Conservation (phyloP, 2,113 vertebrate genomes). For the Podarcis muralis region DNA sequence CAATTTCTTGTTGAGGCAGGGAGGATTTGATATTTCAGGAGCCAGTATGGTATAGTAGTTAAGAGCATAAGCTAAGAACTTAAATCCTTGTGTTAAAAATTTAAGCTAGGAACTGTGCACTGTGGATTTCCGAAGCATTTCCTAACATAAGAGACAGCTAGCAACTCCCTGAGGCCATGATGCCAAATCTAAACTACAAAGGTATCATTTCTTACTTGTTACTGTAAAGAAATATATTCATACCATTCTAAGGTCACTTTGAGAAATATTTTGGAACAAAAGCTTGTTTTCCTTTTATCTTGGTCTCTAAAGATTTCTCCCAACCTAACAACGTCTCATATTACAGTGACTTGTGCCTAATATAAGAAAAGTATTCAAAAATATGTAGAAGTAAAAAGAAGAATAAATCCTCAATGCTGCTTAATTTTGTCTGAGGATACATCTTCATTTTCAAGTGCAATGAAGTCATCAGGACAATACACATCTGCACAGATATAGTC, state of each 20-base stretch:
- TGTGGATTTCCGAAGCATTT: neutral
- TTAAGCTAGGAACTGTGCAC: neutral
- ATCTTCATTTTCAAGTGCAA: neutral
- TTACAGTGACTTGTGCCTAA: neutral
- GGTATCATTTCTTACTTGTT: constrained; percentile 1
- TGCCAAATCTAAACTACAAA: constrained; percentile 17
- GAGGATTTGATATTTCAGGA: neutral
- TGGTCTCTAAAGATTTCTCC: neutral
- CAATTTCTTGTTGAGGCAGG: neutral
- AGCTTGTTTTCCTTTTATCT: constrained; percentile 5
- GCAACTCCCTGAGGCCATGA: neutral
- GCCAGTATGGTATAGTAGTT: neutral
- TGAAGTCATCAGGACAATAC: neutral
- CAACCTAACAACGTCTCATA: neutral
- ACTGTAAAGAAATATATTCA: neutral
- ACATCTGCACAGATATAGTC: neutral
- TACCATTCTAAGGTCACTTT: constrained; percentile 14
- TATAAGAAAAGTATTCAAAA: neutral
- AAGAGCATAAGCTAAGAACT: neutral
- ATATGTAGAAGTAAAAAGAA: neutral
- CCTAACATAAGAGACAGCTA: neutral
- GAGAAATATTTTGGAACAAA: constrained; percentile 13
- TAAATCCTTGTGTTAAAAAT: neutral
- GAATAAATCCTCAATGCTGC: neutral
- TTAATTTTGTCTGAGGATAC: neutral